Evolutionary conservation across 1,140 invertebrate species (phyloP), one percentile per base, ranked within the genome.

Genomic region (Drosophila takahashii): DNA sequence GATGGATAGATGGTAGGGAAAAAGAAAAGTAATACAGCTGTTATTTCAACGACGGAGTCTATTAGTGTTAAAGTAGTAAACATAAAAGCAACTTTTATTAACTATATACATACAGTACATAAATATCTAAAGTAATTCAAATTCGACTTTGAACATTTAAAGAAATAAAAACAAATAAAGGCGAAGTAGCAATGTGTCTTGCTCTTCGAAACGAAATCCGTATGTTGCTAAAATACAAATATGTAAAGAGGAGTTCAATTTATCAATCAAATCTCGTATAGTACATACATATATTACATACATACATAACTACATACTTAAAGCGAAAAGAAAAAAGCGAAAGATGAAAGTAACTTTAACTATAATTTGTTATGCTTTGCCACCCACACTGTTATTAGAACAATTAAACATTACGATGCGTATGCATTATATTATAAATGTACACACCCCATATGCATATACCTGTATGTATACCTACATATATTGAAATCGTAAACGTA

Each of bases 351-450:
- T 67, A 65, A 79, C 61, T 74, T 89, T 87, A 84, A 66, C 52
- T 84, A 71, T 90, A 62, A 77, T 84, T 89, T 89, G 84, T 89
- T 89, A 89, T 90, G 77, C 77, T 84, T 90, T 84, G 72, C 77
- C 72, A 76, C 71, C 73, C 65, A 89, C 85, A 90, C 84, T 89
- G 84, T 89, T 89, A 90, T 89, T 89, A 89, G 84, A 79, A 89
- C 85, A 89, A 89, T 89, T 89, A 78, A 77, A 79, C 52, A 83
- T 81, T 81, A 80, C 59, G 39, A 76, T 64, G 81, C 72, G 61
- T 66, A 73, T 50, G 66, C 66, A 78, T 73, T 57, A 73, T 57
- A 66, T 78, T 44, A 73, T 73, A 61, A 56, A 79, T 47, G 62
- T 50, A 74, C 65, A 59, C 36, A 58, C 53, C 34, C 65, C 57